phyloP scores from a whole-genome alignment of 2,888 invertebrate genomes.

The Neria commutata region DNA sequence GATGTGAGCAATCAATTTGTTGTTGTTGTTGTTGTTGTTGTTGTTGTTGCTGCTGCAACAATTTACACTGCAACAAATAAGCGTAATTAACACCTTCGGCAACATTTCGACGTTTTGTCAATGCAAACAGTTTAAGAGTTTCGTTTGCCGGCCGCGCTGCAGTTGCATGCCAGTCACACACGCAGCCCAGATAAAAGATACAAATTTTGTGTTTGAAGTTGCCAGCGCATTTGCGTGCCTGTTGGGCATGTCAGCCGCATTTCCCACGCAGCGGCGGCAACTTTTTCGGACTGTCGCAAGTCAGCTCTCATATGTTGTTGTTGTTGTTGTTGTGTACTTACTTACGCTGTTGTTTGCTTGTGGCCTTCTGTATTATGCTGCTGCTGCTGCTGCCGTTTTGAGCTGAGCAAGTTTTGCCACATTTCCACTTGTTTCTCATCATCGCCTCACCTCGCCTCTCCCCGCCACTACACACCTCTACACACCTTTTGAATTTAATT shows the following conservation, averaged over 20 bases:
- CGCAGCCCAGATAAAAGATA: constrained; percentile 1
- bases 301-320: not conserved
- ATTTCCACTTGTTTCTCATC: not conserved
- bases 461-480: too few relatives aligned
- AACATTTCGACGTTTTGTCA: not conserved
- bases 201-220: not conserved
- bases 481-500: not conserved
- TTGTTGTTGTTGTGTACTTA: not conserved
- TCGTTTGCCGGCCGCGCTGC: not conserved
- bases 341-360: not conserved
- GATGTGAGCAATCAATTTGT: too few relatives aligned
- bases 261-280: not conserved
- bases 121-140: not conserved
- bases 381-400: not conserved
- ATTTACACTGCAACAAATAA: constrained; percentile 5
- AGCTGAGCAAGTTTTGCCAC: not conserved
- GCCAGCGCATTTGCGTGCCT: not conserved
- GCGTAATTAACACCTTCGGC: not conserved
- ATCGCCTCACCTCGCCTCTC: too few relatives aligned
- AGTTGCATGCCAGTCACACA: not conserved
- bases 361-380: constrained; percentile 1
- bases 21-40: too few relatives aligned
- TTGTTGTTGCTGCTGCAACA: not conserved
- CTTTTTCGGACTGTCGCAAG: too few relatives aligned
- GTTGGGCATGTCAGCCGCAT: not conserved